These are phyloP conservation scores for Chromis chromis DNA, from an alignment of 2,797 vertebrate species.

Conservation along the genomic window DNA sequence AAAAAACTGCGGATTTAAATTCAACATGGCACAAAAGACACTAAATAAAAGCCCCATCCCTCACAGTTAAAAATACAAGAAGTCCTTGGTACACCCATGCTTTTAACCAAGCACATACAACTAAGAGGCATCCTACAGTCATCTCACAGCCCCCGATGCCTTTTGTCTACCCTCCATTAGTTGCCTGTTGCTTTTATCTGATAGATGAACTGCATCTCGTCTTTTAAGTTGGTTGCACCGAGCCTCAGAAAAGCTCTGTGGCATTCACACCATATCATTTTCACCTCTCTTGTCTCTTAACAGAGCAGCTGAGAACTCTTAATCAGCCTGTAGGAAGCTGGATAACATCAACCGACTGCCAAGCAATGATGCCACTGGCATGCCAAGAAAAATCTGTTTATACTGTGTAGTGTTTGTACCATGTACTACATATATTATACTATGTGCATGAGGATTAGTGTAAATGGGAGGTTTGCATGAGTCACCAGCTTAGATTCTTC, in stretches of 20 bases:
- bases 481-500: neutral
- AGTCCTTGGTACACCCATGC: too few species aligned
- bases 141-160: neutral
- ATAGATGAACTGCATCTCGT: neutral
- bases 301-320: neutral
- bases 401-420: neutral
- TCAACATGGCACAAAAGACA: too few species aligned
- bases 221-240: neutral
- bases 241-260: neutral
- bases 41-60: too few species aligned
- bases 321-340: neutral
- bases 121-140: neutral
- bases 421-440: too few species aligned
- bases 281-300: neutral
- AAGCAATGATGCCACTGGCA: neutral
- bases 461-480: neutral
- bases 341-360: neutral
- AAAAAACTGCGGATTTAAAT: too few species aligned
- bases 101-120: too few species aligned
- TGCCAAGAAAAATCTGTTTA: neutral
- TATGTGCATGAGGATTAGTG: neutral
- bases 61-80: too few species aligned
- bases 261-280: neutral
- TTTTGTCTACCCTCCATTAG: neutral
- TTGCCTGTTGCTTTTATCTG: neutral